These are phyloP conservation scores for Pangasianodon gigas DNA, from an alignment of 2,113 vertebrate species.

Conservation along the genomic window DNA sequence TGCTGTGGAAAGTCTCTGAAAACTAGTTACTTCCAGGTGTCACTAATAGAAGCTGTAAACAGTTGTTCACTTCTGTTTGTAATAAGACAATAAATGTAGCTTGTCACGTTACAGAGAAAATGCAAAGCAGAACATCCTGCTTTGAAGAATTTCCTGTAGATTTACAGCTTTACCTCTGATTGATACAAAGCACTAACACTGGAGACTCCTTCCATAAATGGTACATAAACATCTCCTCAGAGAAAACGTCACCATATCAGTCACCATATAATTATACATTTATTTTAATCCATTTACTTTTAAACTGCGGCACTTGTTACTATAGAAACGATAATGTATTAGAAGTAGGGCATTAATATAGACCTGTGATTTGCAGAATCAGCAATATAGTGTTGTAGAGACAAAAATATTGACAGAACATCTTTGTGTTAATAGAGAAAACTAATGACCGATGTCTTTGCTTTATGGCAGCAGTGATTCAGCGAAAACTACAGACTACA, in stretches of 20 bases:
- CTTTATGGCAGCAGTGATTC: not conserved
- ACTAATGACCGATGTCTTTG: not conserved
- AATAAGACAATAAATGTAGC: too few relatives aligned
- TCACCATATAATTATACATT: not conserved
- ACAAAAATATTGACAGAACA: not conserved
- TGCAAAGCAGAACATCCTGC: not conserved
- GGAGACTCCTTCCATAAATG: not conserved
- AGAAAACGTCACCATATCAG: not conserved
- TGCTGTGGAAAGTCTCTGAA: not conserved
- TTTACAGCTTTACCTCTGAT: not conserved
- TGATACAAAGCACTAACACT: not conserved
- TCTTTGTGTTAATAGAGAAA: not conserved
- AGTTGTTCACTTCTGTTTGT: too few relatives aligned
- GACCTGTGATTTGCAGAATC: not conserved
- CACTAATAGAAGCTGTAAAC: not conserved
- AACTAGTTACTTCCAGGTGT: not conserved
- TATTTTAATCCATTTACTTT: not conserved
- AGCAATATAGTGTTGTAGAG: not conserved
- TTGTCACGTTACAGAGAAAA: too few relatives aligned
- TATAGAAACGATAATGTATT: not conserved
- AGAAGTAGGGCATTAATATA: not conserved
- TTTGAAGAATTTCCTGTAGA: not conserved
- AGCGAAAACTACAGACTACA: not conserved
- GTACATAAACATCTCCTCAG: not conserved
- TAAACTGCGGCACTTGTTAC: not conserved